phyloP scores from a whole-genome alignment of 1,140 invertebrate genomes.

The Campoletis sonorensis region DNA sequence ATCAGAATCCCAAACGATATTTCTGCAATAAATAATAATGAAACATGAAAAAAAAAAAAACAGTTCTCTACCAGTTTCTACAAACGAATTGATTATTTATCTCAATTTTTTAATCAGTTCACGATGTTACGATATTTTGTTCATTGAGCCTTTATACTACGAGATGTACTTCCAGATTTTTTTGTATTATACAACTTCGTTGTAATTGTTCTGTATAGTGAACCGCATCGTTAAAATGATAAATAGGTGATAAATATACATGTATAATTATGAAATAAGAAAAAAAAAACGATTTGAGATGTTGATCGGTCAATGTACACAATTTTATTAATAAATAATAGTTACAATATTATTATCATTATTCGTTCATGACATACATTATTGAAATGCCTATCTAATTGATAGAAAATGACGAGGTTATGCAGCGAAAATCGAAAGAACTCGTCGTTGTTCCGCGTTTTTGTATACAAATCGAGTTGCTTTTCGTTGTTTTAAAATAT shows the following conservation, averaged over 20 bases:
- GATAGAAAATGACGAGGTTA: too few relatives aligned
- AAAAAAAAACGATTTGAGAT: slow-evolving; percentile 1
- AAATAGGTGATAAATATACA: neutral
- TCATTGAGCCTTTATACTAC: too few relatives aligned
- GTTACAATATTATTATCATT: slow-evolving; percentile 7
- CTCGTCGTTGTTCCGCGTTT: too few relatives aligned
- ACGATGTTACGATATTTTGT: neutral
- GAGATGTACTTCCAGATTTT: neutral
- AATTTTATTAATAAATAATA: slow-evolving; percentile 36
- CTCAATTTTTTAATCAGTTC: neutral
- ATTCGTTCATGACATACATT: too few relatives aligned
- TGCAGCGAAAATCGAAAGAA: too few relatives aligned
- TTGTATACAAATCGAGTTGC: neutral
- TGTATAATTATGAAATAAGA: neutral
- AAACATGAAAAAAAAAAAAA: too few relatives aligned
- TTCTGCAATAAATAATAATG: too few relatives aligned
- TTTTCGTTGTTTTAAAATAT: neutral
- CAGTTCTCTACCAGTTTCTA: too few relatives aligned
- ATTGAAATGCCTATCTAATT: neutral
- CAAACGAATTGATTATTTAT: too few relatives aligned
- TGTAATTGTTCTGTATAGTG: neutral
- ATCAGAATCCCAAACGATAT: too few relatives aligned
- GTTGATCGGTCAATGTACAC: slow-evolving; percentile 34
- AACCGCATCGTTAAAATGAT: neutral
- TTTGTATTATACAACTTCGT: neutral